Evolutionary conservation across 2,888 invertebrate species (phyloP).

Genomic region (Nemapogon koenigi): DNA sequence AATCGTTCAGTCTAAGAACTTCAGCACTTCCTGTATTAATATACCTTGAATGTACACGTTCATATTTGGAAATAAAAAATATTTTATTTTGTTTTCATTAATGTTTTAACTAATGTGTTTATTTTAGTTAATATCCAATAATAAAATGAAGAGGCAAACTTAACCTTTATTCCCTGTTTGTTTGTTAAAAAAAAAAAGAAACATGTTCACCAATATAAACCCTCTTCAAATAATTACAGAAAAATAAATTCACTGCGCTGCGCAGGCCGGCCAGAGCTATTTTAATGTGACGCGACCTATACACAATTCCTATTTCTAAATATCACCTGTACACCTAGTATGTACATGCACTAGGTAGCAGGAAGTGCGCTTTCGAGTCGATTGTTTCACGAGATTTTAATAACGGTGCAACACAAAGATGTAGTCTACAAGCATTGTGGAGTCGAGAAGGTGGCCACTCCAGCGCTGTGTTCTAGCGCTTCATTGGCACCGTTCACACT

Average conservation of each 20-base stretch:
- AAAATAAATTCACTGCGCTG: slow-evolving; percentile 1
- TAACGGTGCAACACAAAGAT: slow-evolving; percentile 62
- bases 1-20: slow-evolving; percentile 50
- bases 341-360: no score
- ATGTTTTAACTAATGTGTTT: no score
- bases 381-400: slow-evolving; percentile 65
- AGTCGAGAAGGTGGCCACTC: slow-evolving; percentile 44
- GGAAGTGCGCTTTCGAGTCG: slow-evolving; percentile 62
- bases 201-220: neutral
- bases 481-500: slow-evolving; percentile 10
- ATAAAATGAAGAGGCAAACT: no score
- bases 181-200: no score
- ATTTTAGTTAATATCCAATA: no score
- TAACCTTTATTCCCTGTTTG: no score
- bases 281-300: slow-evolving; percentile 35
- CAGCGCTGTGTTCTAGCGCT: slow-evolving; percentile 14
- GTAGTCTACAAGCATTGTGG: slow-evolving; percentile 52
- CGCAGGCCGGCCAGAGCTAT: neutral
- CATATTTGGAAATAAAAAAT: no score
- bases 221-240: neutral
- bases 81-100: no score
- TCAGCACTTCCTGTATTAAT: slow-evolving; percentile 44
- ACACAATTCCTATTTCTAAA: slow-evolving; percentile 21
- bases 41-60: slow-evolving; percentile 32
- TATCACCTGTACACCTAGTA: no score